phyloP scores from a whole-genome alignment of 2,888 invertebrate species.

The Hesperia comma region DNA sequence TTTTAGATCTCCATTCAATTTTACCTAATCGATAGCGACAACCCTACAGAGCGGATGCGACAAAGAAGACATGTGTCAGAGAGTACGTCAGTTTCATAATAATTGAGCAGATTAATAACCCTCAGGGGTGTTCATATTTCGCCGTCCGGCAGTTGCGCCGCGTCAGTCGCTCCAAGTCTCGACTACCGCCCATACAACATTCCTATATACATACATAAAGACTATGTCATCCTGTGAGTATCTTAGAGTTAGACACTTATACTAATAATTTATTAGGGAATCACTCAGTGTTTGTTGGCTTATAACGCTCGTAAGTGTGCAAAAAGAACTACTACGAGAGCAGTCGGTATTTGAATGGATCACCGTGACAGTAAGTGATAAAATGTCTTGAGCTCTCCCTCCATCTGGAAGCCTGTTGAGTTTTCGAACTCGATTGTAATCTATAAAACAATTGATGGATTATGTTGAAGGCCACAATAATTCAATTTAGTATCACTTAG shows the following conservation, averaged over 20 bases:
- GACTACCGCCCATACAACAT: constrained; percentile 42
- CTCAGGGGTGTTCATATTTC: constrained; percentile 75
- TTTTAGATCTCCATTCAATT: neutral
- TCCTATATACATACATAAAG: neutral
- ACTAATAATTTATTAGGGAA: neutral
- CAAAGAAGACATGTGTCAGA: constrained; percentile 68
- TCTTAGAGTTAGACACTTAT: neutral
- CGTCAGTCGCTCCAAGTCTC: constrained; percentile 41
- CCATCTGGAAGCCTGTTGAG: too few species aligned
- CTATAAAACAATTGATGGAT: too few species aligned
- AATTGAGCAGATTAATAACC: constrained; percentile 80
- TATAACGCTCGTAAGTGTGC: too few species aligned
- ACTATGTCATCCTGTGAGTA: neutral
- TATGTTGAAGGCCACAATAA: too few species aligned
- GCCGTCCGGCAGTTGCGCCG: constrained; percentile 56
- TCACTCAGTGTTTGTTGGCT: too few species aligned
- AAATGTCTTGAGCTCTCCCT: too few species aligned
- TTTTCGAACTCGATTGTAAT: too few species aligned
- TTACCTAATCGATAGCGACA: constrained; percentile 44
- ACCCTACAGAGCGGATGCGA: constrained; percentile 72
- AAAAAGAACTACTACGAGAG: too few species aligned
- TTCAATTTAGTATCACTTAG: too few species aligned
- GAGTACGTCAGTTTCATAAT: constrained; percentile 76
- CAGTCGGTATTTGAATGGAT: too few species aligned
- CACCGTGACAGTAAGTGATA: too few species aligned